A percentile compares a stretch with the other conserved stretches of the same genome.
These are phyloP conservation scores for Dendroctonus ponderosae DNA, from an alignment of 1,140 invertebrate genomes.

Conservation along the genomic window DNA sequence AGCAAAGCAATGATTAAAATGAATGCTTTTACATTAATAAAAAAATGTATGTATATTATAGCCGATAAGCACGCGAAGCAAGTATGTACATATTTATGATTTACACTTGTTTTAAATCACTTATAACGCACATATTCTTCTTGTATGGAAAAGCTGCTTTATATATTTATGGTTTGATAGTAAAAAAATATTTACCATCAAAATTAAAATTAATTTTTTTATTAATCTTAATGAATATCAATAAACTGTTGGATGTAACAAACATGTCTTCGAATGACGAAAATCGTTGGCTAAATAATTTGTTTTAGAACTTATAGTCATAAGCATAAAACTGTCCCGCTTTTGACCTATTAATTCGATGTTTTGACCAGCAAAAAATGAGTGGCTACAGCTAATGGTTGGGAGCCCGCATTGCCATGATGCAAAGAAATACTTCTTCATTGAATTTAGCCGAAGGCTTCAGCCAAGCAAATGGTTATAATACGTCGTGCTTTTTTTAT, in stretches of 20 bases:
- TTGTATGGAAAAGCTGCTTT: neutral
- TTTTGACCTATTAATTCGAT: neutral
- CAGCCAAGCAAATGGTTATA: neutral
- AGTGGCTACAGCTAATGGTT: neutral
- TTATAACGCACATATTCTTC: too few relatives aligned
- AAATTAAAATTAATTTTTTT: neutral
- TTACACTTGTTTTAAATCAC: too few relatives aligned
- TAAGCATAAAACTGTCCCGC: neutral
- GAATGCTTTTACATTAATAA: too few relatives aligned
- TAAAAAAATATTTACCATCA: neutral
- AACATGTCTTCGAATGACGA: neutral
- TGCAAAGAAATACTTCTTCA: neutral
- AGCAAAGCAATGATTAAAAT: too few relatives aligned
- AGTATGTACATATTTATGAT: too few relatives aligned
- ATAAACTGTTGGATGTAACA: neutral
- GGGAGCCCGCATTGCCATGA: neutral
- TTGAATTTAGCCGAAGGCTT: neutral
- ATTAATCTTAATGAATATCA: neutral
- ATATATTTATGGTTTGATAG: neutral
- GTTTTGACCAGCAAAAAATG: neutral
- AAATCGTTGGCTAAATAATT: neutral
- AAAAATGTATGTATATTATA: too few relatives aligned
- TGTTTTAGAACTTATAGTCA: neutral
- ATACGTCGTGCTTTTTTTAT: neutral
- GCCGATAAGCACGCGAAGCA: too few relatives aligned